Conservation (phyloP, 2,888 invertebrate genomes). For the Orchesellides sinensis region DNA sequence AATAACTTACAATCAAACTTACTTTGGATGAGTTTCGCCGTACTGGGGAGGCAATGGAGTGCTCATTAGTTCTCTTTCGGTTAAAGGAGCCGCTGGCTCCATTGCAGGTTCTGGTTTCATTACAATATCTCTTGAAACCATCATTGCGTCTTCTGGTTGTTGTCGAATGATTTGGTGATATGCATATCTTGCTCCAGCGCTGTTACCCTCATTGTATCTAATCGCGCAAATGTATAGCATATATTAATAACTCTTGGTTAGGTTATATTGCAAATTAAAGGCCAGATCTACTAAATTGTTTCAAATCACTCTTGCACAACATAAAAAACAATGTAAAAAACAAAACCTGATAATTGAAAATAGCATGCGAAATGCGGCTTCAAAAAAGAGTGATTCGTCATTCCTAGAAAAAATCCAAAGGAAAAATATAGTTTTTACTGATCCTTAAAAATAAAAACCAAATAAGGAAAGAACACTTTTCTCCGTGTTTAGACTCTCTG, state of each 20-base stretch:
- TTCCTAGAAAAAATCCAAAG: too few species aligned
- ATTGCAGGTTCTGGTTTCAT: slow-evolving; percentile 56
- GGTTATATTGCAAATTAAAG: too few species aligned
- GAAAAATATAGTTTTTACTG: too few species aligned
- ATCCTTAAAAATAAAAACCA: too few species aligned
- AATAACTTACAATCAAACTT: slow-evolving; percentile 23
- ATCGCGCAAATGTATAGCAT: too few species aligned
- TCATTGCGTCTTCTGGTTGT: slow-evolving; percentile 52
- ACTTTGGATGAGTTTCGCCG: slow-evolving; percentile 74
- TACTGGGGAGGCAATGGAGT: slow-evolving; percentile 74
- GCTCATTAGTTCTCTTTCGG: slow-evolving; percentile 50
- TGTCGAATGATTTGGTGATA: slow-evolving; percentile 63
- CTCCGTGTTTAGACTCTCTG: too few species aligned
- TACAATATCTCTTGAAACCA: slow-evolving; percentile 63
- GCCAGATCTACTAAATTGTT: not conserved
- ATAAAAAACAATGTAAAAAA: slow-evolving; percentile 15
- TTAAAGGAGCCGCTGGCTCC: slow-evolving; percentile 28
- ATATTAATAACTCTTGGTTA: too few species aligned
- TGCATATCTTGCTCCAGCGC: slow-evolving; percentile 34
- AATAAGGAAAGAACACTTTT: too few species aligned
- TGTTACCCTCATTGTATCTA: slow-evolving; percentile 61
- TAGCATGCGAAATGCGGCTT: slow-evolving; percentile 73
- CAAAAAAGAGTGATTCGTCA: slow-evolving; percentile 73
- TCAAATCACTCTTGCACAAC: slow-evolving; percentile 6
- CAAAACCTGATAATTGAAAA: slow-evolving; percentile 69